Percentiles rank a stretch among this genome's conserved stretches.
phyloP scores from a whole-genome alignment of 2,888 invertebrate species.

The Apamea anceps region DNA sequence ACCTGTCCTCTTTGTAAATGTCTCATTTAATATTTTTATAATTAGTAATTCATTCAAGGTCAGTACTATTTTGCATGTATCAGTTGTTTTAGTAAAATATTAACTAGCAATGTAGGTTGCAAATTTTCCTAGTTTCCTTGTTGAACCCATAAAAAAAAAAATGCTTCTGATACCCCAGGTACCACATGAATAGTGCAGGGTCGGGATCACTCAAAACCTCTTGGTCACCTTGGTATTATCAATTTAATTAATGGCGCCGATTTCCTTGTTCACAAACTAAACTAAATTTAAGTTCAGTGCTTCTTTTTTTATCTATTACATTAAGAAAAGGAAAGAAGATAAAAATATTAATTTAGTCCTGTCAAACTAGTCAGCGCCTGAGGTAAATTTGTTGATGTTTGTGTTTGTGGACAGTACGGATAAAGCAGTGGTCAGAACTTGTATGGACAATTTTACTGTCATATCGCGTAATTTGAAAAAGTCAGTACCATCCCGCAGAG shows the following conservation, averaged over 20 bases:
- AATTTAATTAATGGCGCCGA: background rate
- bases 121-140: background rate
- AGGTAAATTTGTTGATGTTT: too few relatives aligned
- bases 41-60: slow-evolving; percentile 1
- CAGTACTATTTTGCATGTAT: background rate
- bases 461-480: too few relatives aligned
- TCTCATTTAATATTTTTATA: background rate
- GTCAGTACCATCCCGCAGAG: too few relatives aligned
- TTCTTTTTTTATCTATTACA: too few relatives aligned
- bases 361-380: too few relatives aligned
- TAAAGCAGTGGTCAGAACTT: too few relatives aligned
- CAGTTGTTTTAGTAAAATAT: background rate
- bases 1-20: background rate
- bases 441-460: too few relatives aligned
- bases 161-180: background rate
- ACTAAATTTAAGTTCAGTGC: too few relatives aligned
- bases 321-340: too few relatives aligned
- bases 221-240: background rate
- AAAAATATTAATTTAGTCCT: too few relatives aligned
- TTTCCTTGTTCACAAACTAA: too few relatives aligned
- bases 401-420: too few relatives aligned
- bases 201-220: background rate
- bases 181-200: background rate
- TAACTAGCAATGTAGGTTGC: background rate
- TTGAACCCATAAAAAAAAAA: background rate